These are phyloP conservation scores for Lynx canadensis DNA, from an alignment of 2,113 vertebrate species.

Conservation along the genomic window DNA sequence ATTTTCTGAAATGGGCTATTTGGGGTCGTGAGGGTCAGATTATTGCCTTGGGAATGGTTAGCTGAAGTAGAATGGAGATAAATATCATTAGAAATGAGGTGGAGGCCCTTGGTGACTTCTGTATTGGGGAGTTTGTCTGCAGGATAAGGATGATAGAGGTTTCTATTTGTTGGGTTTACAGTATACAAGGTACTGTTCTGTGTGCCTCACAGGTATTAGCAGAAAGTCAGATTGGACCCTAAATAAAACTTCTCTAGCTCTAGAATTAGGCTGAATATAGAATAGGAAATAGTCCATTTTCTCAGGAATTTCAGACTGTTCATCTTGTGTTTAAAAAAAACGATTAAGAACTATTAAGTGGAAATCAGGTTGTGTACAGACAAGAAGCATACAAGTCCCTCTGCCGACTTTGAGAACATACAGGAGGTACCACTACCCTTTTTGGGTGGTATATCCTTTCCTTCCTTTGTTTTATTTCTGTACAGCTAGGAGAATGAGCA, in stretches of 20 bases:
- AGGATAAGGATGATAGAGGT: neutral
- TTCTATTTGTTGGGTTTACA: neutral
- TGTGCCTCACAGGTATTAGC: neutral
- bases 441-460: neutral
- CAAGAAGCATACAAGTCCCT: neutral
- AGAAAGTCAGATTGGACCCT: neutral
- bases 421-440: neutral
- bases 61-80: neutral
- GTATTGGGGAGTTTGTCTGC: neutral
- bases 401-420: neutral
- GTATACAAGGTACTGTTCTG: neutral
- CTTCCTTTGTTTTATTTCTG: neutral
- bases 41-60: constrained; percentile 15
- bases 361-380: neutral
- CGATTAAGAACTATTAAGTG: neutral
- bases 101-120: neutral
- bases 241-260: neutral
- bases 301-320: neutral
- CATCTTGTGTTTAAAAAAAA: constrained; percentile 48
- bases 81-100: constrained; percentile 40
- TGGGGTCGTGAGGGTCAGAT: neutral
- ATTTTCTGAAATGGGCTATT: neutral
- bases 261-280: constrained; percentile 1
- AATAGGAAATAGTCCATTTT: constrained; percentile 2
- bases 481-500: neutral